phyloP scores from a whole-genome alignment of 1,140 invertebrate genomes.

The Trinorchestia longiramus region DNA sequence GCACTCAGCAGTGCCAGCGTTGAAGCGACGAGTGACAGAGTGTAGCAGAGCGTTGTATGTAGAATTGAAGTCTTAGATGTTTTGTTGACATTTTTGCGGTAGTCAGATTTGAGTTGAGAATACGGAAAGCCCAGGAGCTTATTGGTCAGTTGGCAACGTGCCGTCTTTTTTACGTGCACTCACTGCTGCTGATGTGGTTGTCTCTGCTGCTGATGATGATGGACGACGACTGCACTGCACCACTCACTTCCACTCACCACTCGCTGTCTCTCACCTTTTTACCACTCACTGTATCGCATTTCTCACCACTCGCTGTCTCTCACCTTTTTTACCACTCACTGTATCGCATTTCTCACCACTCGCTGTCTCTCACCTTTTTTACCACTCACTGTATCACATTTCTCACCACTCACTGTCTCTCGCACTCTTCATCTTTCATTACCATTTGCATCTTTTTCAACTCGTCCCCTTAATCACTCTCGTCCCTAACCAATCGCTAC shows the following conservation, averaged over 20 bases:
- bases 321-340: too few relatives aligned
- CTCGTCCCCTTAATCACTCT: too few relatives aligned
- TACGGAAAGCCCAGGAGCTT: neutral
- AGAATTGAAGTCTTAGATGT: neutral
- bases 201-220: neutral
- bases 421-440: too few relatives aligned
- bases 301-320: neutral
- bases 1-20: too few relatives aligned
- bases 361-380: too few relatives aligned
- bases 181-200: neutral
- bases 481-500: too few relatives aligned
- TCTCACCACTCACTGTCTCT: neutral
- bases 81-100: neutral
- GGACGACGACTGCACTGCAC: neutral
- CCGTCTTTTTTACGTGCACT: neutral
- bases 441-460: too few relatives aligned
- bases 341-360: neutral
- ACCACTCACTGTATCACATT: neutral
- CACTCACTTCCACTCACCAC: neutral
- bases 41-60: neutral
- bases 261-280: too few relatives aligned
- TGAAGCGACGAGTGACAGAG: neutral
- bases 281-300: neutral
- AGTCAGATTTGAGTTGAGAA: neutral
- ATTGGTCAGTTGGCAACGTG: neutral